Evolutionary conservation across 1,140 invertebrate species (phyloP).

Genomic region (Atta texana): DNA sequence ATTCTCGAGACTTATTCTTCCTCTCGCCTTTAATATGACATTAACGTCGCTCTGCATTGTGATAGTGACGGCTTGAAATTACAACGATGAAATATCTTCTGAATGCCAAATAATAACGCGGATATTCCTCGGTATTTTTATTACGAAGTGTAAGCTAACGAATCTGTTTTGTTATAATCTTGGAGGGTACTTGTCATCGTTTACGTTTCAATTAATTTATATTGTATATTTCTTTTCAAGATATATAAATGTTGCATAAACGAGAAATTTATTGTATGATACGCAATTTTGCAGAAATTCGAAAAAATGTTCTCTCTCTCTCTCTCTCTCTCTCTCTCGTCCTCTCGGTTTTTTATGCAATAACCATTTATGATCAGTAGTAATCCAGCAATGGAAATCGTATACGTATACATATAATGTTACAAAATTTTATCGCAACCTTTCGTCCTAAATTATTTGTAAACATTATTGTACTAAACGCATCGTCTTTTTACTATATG

Average conservation of each 20-base stretch:
- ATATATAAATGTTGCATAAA: not conserved
- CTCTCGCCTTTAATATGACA: constrained; percentile 59
- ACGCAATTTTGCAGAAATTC: not conserved
- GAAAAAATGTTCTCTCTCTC: not conserved
- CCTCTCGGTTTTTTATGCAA: not conserved
- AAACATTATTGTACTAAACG: constrained; percentile 35
- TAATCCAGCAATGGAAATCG: not conserved
- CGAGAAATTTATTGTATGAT: not conserved
- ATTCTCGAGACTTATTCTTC: constrained; percentile 42
- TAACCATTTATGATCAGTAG: constrained; percentile 5
- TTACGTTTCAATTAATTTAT: constrained; percentile 12
- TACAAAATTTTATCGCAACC: constrained; percentile 30
- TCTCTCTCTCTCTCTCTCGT: not conserved
- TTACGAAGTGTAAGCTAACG: not conserved
- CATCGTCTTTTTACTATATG: constrained; percentile 44
- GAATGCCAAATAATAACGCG: constrained; percentile 68
- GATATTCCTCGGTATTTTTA: constrained; percentile 30
- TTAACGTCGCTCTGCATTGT: constrained; percentile 64
- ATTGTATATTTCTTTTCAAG: not conserved
- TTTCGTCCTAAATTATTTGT: constrained; percentile 50
- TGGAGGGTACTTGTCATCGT: not conserved
- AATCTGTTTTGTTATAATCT: constrained; percentile 42
- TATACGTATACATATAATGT: too few species aligned
- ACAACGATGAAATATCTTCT: constrained; percentile 54
- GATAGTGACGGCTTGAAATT: constrained; percentile 64